Conservation (phyloP, 2,888 invertebrate species). For the Drosophila gaucha region DNA sequence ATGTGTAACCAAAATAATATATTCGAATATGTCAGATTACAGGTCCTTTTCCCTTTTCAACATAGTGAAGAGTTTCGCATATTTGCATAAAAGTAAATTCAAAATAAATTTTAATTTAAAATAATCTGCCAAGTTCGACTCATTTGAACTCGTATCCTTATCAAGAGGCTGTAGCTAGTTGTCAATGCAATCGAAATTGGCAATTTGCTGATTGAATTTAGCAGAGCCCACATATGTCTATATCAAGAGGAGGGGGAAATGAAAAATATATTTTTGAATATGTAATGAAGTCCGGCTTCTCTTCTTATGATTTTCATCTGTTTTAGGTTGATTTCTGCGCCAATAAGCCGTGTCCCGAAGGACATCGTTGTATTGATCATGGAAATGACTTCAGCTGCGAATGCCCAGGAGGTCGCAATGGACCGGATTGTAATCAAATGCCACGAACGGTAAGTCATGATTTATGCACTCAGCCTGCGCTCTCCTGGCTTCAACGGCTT, state of each 20-base stretch:
- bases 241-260: conserved; percentile 14
- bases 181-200: conserved; percentile 35
- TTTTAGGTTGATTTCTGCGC: conserved; percentile 89
- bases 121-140: neutral
- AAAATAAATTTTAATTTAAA: neutral
- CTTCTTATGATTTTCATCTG: conserved; percentile 17
- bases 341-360: conserved; percentile 89
- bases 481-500: conserved; percentile 16
- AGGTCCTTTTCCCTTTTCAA: neutral
- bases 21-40: neutral
- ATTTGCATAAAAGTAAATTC: neutral
- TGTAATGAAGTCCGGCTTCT: conserved; percentile 64
- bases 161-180: conserved; percentile 10
- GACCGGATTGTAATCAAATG: conserved; percentile 89
- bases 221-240: conserved; percentile 18
- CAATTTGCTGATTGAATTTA: conserved; percentile 69
- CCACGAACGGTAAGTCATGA: conserved; percentile 87
- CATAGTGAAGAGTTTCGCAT: neutral
- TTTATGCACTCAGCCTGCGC: conserved; percentile 74
- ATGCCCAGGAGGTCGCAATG: conserved; percentile 89
- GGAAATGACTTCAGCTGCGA: conserved; percentile 91
- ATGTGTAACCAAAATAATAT: neutral
- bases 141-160: neutral
- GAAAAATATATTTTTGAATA: conserved; percentile 63
- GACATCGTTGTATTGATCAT: conserved; percentile 89